Conservation (phyloP, 2,113 vertebrate genomes). For the Charina bottae region DNA sequence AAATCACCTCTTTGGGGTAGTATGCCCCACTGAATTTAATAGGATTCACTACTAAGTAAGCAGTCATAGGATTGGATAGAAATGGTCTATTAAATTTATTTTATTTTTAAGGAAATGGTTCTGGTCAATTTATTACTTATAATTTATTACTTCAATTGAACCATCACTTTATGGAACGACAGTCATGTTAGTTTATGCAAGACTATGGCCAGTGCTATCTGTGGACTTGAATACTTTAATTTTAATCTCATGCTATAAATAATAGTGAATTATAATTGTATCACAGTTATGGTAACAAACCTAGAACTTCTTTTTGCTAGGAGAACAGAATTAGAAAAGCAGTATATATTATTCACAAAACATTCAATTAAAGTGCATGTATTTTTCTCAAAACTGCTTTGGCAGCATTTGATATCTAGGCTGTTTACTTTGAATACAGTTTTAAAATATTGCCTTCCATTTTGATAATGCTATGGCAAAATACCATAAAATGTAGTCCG, state of each 20-base stretch:
- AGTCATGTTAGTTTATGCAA: not conserved
- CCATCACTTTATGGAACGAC: not conserved
- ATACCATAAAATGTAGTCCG: conserved; percentile 1
- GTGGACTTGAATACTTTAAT: not conserved
- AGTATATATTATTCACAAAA: not conserved
- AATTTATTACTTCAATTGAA: not conserved
- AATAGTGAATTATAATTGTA: conserved; percentile 15
- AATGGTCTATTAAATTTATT: not conserved
- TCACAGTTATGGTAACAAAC: not conserved
- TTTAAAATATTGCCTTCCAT: conserved; percentile 11
- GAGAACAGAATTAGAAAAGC: not conserved
- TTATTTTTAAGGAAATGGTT: not conserved
- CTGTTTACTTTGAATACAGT: not conserved
- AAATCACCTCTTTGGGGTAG: not conserved
- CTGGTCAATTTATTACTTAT: not conserved
- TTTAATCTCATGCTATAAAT: not conserved
- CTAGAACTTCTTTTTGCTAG: not conserved
- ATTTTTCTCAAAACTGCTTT: not conserved
- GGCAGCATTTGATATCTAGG: not conserved
- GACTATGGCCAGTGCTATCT: too few relatives aligned
- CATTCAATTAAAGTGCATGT: conserved; percentile 10
- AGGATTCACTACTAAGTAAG: not conserved
- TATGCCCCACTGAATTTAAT: not conserved
- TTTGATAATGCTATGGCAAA: not conserved
- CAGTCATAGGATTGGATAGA: not conserved